Conservation (phyloP, 2,888 invertebrate species). For the Bombylius major region DNA sequence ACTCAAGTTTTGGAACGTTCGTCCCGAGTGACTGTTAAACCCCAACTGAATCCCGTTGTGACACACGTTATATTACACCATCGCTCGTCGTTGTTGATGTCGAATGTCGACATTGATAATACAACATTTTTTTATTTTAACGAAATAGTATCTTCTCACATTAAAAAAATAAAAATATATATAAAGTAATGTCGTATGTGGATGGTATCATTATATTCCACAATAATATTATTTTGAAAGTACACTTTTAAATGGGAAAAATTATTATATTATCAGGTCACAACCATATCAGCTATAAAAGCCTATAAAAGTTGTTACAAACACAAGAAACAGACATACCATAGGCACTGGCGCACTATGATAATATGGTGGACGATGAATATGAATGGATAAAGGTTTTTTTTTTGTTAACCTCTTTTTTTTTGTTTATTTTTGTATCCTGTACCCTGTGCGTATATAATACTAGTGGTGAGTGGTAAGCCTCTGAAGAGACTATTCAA, state of each 20-base stretch:
- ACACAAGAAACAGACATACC: neutral
- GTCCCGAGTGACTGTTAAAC: conserved; percentile 41
- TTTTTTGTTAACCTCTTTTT: too few relatives aligned
- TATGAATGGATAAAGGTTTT: neutral
- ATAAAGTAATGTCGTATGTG: too few relatives aligned
- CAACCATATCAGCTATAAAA: neutral
- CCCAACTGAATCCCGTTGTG: conserved; percentile 39
- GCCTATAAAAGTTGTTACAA: too few relatives aligned
- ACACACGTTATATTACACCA: conserved; percentile 20
- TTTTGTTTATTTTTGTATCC: too few relatives aligned
- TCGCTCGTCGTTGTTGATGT: neutral
- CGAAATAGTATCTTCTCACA: too few relatives aligned
- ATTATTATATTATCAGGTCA: neutral
- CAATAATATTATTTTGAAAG: too few relatives aligned
- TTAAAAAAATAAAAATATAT: too few relatives aligned
- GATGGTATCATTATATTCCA: too few relatives aligned
- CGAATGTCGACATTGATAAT: neutral
- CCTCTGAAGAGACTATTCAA: conserved; percentile 11
- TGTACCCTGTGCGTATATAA: too few relatives aligned
- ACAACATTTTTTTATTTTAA: too few relatives aligned
- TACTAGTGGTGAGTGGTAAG: neutral
- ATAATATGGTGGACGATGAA: too few relatives aligned
- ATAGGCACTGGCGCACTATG: neutral
- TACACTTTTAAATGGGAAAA: neutral
- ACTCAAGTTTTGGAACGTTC: conserved; percentile 19